These are phyloP conservation scores for Meandrina meandrites DNA, from an alignment of 92 coral and sea anemone species.

Conservation along the genomic window DNA sequence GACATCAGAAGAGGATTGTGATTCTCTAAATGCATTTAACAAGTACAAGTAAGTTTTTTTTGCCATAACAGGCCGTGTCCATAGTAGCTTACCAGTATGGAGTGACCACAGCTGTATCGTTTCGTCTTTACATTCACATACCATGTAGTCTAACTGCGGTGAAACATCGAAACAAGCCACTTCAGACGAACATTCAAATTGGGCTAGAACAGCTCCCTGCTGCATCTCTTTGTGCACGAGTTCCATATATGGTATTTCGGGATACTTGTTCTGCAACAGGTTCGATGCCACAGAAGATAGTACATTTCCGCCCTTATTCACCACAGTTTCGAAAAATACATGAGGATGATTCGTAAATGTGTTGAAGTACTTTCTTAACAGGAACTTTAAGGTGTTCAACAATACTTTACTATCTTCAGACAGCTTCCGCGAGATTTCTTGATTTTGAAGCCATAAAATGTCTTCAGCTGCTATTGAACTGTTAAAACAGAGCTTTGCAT, in stretches of 20 bases:
- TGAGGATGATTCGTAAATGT: background rate
- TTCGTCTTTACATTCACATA: slow-evolving; percentile 12
- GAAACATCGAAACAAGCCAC: slow-evolving; percentile 30
- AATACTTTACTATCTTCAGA: background rate
- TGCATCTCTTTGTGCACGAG: background rate
- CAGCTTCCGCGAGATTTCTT: no score
- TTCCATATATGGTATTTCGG: slow-evolving; percentile 27
- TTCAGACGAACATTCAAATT: background rate
- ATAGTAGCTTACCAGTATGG: slow-evolving; percentile 4
- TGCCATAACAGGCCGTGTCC: slow-evolving; percentile 5
- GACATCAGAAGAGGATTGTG: background rate
- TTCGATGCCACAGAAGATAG: slow-evolving; percentile 14
- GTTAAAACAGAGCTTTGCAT: slow-evolving; percentile 20
- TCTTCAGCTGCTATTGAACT: background rate
- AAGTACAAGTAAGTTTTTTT: background rate
- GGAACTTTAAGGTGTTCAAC: background rate
- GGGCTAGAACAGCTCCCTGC: slow-evolving; percentile 11
- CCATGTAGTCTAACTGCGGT: background rate
- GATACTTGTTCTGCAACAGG: slow-evolving; percentile 12
- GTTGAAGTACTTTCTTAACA: slow-evolving; percentile 14
- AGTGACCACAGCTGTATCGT: slow-evolving; percentile 27
- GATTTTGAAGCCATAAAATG: background rate
- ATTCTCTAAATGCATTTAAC: background rate
- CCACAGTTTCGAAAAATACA: background rate
- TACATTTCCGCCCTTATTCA: slow-evolving; percentile 11